Percentiles rank a stretch among this genome's conserved stretches.
phyloP scores from a whole-genome alignment of 2,113 vertebrate genomes.

The Melanerpes aurifrons region DNA sequence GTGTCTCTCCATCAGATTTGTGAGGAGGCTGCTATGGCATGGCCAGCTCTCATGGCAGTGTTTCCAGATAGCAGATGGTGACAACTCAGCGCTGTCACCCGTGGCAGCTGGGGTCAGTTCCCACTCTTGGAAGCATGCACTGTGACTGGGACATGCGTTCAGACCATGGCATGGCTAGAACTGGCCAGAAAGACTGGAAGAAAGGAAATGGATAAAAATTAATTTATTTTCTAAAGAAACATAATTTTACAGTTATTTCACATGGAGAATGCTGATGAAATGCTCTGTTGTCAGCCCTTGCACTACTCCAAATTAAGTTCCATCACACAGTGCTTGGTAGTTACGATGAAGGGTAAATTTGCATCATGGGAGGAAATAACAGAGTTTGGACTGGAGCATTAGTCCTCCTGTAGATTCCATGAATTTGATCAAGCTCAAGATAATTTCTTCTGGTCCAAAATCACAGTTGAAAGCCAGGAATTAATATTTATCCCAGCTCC shows the following conservation, averaged over 20 bases:
- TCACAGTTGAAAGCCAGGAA: not conserved
- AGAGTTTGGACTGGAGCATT: not conserved
- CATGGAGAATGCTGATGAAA: not conserved
- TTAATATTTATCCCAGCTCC: not conserved
- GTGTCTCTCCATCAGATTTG: constrained; percentile 33
- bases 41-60: constrained; percentile 52
- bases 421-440: not conserved
- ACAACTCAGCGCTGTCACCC: not conserved
- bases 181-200: not conserved
- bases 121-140: not conserved
- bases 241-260: not conserved
- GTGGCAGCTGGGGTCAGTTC: constrained; percentile 16
- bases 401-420: not conserved
- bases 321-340: not conserved
- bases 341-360: not conserved
- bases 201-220: not conserved
- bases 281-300: not conserved
- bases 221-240: rapidly evolving
- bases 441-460: not conserved
- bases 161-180: not conserved
- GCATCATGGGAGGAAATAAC: not conserved
- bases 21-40: constrained; percentile 18
- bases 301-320: not conserved
- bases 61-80: constrained; percentile 62
- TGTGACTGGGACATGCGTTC: not conserved